Evolutionary conservation across 1,140 invertebrate genomes (phyloP).

Genomic region (Atta cephalotes): DNA sequence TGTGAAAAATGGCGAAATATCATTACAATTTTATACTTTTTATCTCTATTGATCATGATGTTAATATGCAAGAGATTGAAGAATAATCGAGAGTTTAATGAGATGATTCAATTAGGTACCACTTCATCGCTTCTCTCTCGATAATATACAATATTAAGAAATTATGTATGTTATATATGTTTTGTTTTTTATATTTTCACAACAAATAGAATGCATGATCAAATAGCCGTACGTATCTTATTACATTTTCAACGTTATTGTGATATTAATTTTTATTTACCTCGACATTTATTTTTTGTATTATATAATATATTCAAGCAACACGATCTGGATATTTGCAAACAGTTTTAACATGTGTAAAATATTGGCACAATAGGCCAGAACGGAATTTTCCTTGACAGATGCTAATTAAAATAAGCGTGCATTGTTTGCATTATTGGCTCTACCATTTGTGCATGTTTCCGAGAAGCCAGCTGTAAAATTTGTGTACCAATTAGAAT

Average conservation of each 20-base stretch:
- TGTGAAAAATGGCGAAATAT: not conserved
- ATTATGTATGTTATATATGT: not conserved
- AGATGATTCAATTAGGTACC: conserved; percentile 14
- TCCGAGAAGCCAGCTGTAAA: conserved; percentile 26
- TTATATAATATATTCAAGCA: conserved; percentile 31
- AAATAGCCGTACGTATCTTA: conserved; percentile 1
- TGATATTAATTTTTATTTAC: conserved; percentile 20
- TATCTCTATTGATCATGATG: not conserved
- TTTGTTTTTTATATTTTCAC: too few relatives aligned
- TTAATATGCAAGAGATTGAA: conserved; percentile 8
- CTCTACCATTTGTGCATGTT: not conserved
- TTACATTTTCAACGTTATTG: conserved; percentile 17
- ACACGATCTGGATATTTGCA: not conserved
- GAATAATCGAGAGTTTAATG: conserved; percentile 32
- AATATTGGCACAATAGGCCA: conserved; percentile 29
- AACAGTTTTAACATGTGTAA: not conserved
- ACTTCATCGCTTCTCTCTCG: not conserved
- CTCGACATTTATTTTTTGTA: not conserved
- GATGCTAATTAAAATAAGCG: conserved; percentile 50
- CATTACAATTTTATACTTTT: not conserved
- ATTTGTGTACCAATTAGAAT: conserved; percentile 48
- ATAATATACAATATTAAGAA: conserved; percentile 24
- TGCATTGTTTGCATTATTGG: conserved; percentile 47
- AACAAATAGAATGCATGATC: not conserved
- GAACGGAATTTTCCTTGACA: conserved; percentile 51